Evolutionary conservation across 2,797 vertebrate genomes (phyloP), one percentile per base, ranked within the genome.

Genomic region (Coranthus polyacanthus): DNA sequence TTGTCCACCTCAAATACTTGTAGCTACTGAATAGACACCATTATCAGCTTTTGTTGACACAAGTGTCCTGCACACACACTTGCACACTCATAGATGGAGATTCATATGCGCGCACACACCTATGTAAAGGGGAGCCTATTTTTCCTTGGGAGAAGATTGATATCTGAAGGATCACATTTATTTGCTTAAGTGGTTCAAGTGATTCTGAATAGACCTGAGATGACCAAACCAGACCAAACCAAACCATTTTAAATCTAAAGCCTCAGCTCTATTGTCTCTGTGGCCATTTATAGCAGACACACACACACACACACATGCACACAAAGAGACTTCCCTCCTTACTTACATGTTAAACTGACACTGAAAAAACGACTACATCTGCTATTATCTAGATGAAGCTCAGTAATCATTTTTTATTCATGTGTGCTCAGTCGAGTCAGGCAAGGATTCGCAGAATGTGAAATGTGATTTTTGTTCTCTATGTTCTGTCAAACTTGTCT

Each of bases 141-240:
- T 83, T 81, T 86, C 66, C 71, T 83, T 57, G 44, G 53, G 72
- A 71, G 69, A 61, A 85, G 81, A 86, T 80, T 84, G 72, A 87
- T 72, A 81, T 86, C 86, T 87, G 64, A 82, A 67, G 89, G 72
- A 92, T 91, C 89, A 70, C 50, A 59, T 86, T 72, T 84, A 89
- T 92, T 92, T 91, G 81, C 75, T 83, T 85, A 79, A 81, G 78
- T 88, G 75, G 84, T 89, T 89, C 77, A 85, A 90, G 80, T 86
- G 78, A 89, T 86, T 74, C 75, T 71, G 79, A 80, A 89, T 85
- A 83, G 63, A 90, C 82, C 72, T 76, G 82, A 81, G 75, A 78
- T 85, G 76, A 77, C 57, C 67, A 64, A 50, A 62, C 22, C 53
- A 60, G 42, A 57, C 68, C 56, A 58, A 65, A 63, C 42, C 44